A percentile compares a stretch with the other conserved stretches of the same genome.
Conservation (phyloP, 2,113 vertebrate species). For the Mormoops blainvillei region DNA sequence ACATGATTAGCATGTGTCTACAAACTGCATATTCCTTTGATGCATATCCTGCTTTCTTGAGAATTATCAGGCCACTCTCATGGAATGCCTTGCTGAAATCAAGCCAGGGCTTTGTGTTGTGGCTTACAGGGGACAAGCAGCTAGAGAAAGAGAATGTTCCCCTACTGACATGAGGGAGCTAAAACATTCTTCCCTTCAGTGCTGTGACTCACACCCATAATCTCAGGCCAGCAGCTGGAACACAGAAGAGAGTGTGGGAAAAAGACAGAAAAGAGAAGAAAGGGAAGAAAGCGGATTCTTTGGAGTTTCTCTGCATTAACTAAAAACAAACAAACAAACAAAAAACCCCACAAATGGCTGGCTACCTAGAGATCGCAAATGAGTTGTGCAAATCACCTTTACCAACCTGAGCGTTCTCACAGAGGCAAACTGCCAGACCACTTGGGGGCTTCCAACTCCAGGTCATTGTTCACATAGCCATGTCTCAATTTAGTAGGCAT, state of each 20-base stretch:
- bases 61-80: background rate
- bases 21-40: background rate
- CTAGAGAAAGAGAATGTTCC: background rate
- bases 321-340: background rate
- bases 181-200: background rate
- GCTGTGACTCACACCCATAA: background rate
- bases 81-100: background rate
- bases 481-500: background rate
- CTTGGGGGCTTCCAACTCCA: background rate
- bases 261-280: background rate
- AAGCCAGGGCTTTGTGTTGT: background rate
- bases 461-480: background rate
- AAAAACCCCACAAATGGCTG: background rate
- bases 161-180: background rate
- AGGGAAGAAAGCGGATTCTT: background rate
- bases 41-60: background rate
- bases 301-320: background rate
- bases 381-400: background rate
- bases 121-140: background rate
- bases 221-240: background rate
- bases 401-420: background rate
- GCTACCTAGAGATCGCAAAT: background rate
- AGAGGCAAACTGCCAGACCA: background rate
- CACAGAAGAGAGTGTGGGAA: background rate
- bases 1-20: background rate